phyloP scores from a whole-genome alignment of 2,113 vertebrate genomes.

The Vulpes lagopus region DNA sequence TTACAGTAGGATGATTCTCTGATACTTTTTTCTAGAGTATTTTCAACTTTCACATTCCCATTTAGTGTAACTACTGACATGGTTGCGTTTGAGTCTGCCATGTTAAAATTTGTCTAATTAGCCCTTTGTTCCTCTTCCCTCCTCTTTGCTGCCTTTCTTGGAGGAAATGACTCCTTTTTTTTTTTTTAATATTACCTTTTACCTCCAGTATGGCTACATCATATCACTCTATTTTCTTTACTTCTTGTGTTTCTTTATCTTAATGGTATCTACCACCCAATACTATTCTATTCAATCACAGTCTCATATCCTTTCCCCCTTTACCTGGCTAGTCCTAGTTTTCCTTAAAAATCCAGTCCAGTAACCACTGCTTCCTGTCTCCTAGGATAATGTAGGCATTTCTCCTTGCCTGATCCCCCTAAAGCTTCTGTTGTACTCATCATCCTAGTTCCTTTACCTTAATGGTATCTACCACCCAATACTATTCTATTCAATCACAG shows the following conservation, averaged over 20 bases:
- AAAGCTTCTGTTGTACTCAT: neutral
- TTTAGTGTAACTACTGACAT: neutral
- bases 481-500: neutral
- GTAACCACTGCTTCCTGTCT: neutral
- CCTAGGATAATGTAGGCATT: neutral
- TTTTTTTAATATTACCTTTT: neutral
- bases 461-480: neutral
- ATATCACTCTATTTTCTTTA: neutral
- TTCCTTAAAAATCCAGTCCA: neutral
- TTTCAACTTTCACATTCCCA: neutral
- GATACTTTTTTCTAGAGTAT: neutral
- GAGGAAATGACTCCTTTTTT: neutral
- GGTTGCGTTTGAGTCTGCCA: neutral
- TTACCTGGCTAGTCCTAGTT: neutral
- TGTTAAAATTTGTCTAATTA: neutral
- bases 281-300: neutral
- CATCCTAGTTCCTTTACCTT: neutral
- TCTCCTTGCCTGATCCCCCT: neutral
- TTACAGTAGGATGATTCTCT: neutral
- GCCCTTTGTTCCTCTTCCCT: neutral
- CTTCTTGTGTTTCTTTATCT: neutral
- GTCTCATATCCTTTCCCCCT: neutral
- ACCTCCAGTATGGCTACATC: neutral
- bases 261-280: neutral
- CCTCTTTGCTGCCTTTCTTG: neutral